Conservation (phyloP, 2,113 vertebrate species). For the Bubo bubo region DNA sequence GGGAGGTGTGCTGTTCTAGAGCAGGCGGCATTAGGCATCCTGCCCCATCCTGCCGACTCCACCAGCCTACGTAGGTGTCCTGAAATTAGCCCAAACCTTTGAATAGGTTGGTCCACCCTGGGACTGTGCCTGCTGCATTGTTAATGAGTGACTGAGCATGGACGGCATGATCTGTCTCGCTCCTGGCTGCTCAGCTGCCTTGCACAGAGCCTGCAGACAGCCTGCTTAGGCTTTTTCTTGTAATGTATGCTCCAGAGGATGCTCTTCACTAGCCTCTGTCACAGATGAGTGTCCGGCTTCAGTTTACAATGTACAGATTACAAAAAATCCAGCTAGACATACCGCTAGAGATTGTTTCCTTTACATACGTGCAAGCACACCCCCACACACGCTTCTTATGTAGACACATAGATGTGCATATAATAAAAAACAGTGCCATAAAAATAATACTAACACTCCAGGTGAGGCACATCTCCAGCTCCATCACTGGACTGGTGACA, state of each 20-base stretch:
- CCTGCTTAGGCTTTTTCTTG: background rate
- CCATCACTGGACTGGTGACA: background rate
- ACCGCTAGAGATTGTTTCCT: background rate
- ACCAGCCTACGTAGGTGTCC: background rate
- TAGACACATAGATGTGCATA: background rate
- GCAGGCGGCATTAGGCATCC: background rate
- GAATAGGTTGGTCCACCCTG: background rate
- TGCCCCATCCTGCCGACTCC: background rate
- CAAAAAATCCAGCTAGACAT: background rate
- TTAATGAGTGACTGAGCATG: background rate
- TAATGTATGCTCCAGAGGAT: background rate
- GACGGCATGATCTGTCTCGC: conserved; percentile 20
- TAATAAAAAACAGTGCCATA: background rate
- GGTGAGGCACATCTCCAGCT: background rate
- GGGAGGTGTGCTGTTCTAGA: background rate
- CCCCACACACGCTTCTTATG: background rate
- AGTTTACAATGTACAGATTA: background rate
- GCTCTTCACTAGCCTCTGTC: background rate
- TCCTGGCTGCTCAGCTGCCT: background rate
- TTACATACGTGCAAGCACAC: background rate
- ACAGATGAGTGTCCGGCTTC: background rate
- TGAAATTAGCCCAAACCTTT: conserved; percentile 29
- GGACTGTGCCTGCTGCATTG: background rate
- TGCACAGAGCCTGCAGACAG: background rate
- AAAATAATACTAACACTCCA: background rate